phyloP scores from a whole-genome alignment of 2,888 invertebrate species.

The Mesochorus sp. region DNA sequence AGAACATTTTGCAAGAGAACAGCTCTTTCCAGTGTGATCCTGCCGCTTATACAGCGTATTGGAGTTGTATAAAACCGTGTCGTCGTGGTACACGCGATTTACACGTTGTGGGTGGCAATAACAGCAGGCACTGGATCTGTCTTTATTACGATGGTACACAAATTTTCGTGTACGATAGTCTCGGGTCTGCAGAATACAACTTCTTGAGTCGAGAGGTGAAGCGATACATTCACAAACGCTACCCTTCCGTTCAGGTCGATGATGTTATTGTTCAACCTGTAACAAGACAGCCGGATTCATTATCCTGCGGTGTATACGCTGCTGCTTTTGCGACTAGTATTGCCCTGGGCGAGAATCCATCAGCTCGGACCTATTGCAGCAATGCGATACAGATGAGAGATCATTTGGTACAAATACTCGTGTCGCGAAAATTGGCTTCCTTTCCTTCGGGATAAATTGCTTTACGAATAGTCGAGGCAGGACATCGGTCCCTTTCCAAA shows the following conservation, averaged over 20 bases:
- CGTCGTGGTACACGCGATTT: neutral
- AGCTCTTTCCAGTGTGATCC: conserved; percentile 9
- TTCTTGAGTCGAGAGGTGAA: conserved; percentile 6
- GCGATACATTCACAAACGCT: conserved; percentile 24
- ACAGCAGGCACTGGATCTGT: conserved; percentile 43
- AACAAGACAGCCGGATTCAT: conserved; percentile 34
- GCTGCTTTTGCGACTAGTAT: conserved; percentile 28
- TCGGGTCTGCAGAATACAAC: neutral
- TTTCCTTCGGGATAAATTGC: neutral
- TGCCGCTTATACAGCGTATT: neutral
- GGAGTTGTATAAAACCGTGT: conserved; percentile 22
- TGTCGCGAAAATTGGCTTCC: neutral
- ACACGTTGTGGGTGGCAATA: conserved; percentile 48
- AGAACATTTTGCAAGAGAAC: conserved; percentile 26
- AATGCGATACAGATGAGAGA: neutral
- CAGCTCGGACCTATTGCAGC: neutral
- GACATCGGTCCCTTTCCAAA: too few species aligned
- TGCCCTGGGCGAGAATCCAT: neutral
- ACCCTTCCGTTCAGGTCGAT: conserved; percentile 21
- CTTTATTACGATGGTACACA: conserved; percentile 23
- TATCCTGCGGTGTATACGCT: conserved; percentile 49
- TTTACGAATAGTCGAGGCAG: neutral
- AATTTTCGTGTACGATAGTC: conserved; percentile 41
- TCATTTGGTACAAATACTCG: neutral
- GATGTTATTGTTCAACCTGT: conserved; percentile 10